Evolutionary conservation across 2,797 vertebrate species (phyloP).

Genomic region (Pempheris klunzingeri): DNA sequence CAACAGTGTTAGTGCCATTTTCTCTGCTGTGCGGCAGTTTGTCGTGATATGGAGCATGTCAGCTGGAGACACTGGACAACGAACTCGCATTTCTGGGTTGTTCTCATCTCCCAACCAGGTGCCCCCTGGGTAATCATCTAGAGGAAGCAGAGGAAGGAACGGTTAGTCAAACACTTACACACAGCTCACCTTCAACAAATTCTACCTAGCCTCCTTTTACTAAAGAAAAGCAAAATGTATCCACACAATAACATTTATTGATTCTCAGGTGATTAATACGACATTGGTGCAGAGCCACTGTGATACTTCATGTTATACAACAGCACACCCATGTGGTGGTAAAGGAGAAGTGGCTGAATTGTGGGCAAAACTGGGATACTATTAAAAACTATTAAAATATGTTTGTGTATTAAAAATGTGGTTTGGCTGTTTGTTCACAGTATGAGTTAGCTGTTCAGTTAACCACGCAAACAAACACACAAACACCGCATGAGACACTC

Average conservation of each 20-base stretch:
- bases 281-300: not conserved
- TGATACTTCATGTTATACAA: conserved; percentile 50
- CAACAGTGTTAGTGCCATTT: conserved; percentile 96
- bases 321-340: conserved; percentile 74
- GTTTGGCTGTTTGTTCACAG: conserved; percentile 41
- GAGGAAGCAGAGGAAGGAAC: conserved; percentile 16
- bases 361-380: conserved; percentile 4
- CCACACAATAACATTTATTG: not conserved
- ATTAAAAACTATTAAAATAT: conserved; percentile 30
- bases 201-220: not conserved
- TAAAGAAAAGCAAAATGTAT: not conserved
- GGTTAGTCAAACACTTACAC: conserved; percentile 13
- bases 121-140: conserved; percentile 95
- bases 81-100: conserved; percentile 96
- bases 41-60: conserved; percentile 99
- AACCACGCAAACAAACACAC: conserved; percentile 51
- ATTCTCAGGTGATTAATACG: conserved; percentile 21
- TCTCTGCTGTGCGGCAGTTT: conserved; percentile 97
- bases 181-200: conserved; percentile 21
- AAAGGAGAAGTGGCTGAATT: conserved; percentile 27
- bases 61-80: conserved; percentile 92
- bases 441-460: conserved; percentile 42
- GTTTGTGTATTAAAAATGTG: conserved; percentile 43
- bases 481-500: conserved; percentile 43
- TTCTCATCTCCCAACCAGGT: conserved; percentile 98